Conservation (phyloP, 1,140 invertebrate species). For the Bombus pascuorum region DNA sequence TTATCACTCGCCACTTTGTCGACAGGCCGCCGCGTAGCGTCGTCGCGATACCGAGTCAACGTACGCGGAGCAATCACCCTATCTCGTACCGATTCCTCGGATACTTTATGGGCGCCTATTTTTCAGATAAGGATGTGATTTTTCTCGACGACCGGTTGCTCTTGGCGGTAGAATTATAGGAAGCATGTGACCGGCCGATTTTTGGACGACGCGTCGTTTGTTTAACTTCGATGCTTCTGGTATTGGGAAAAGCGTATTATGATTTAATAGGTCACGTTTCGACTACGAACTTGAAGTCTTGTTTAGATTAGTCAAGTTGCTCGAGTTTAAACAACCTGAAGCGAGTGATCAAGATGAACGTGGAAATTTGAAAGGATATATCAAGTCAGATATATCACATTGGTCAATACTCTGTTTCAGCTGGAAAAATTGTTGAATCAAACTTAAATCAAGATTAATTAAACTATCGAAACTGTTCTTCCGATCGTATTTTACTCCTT, state of each 20-base stretch:
- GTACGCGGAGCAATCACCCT: conserved; percentile 62
- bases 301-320: neutral
- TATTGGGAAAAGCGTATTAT: neutral
- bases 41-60: conserved; percentile 64
- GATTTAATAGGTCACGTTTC: neutral
- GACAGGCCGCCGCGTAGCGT: conserved; percentile 49
- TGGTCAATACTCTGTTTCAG: too few species aligned
- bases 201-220: conserved; percentile 62
- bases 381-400: too few species aligned
- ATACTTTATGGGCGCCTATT: conserved; percentile 74
- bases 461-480: too few species aligned
- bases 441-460: too few species aligned
- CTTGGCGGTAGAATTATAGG: conserved; percentile 62
- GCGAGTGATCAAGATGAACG: too few species aligned
- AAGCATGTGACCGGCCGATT: conserved; percentile 57
- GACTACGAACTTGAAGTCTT: neutral
- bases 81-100: conserved; percentile 68
- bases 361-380: too few species aligned
- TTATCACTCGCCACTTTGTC: conserved; percentile 59
- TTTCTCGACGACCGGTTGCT: conserved; percentile 66
- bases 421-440: too few species aligned
- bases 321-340: neutral
- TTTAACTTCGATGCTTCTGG: conserved; percentile 28
- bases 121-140: conserved; percentile 75
- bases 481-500: too few species aligned